Evolutionary conservation across 37 sponge, comb jelly and placozoan genomes (phyloP).

Genomic region (Halichondria panicea): DNA sequence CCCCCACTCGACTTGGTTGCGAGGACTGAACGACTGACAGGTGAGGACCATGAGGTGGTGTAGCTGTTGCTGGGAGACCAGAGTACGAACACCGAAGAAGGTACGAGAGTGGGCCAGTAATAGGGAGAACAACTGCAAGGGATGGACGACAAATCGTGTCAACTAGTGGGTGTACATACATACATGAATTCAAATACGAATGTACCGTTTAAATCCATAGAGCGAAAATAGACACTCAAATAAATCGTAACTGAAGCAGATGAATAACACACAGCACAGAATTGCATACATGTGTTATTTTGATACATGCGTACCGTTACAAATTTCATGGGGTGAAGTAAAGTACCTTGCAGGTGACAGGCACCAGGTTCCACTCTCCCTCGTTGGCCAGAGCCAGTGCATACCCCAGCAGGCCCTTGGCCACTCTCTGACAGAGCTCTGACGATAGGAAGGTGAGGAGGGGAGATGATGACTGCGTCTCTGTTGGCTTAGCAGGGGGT

Average conservation of each 20-base stretch:
- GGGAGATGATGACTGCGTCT: no score
- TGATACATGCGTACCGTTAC: neutral
- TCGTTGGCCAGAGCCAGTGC: neutral
- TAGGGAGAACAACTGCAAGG: slow-evolving; percentile 2
- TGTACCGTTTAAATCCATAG: neutral
- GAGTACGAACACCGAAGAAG: slow-evolving; percentile 11
- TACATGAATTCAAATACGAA: neutral
- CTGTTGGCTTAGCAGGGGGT: no score
- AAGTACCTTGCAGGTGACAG: slow-evolving; percentile 45
- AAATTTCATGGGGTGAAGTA: neutral
- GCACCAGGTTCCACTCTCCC: slow-evolving; percentile 9
- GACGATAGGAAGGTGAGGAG: slow-evolving; percentile 2
- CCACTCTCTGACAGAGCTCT: slow-evolving; percentile 19
- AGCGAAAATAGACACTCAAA: neutral
- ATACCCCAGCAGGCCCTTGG: slow-evolving; percentile 25
- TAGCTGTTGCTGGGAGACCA: slow-evolving; percentile 23
- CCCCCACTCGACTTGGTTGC: slow-evolving; percentile 25
- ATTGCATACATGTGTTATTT: slow-evolving; percentile 6
- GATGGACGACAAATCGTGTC: neutral
- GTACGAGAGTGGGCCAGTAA: slow-evolving; percentile 1
- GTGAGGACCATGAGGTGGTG: slow-evolving; percentile 23
- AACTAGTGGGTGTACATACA: neutral
- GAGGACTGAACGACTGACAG: neutral
- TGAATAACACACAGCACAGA: neutral
- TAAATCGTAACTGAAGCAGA: neutral